Conservation (phyloP, 2,113 vertebrate genomes). For the Laticauda colubrina region DNA sequence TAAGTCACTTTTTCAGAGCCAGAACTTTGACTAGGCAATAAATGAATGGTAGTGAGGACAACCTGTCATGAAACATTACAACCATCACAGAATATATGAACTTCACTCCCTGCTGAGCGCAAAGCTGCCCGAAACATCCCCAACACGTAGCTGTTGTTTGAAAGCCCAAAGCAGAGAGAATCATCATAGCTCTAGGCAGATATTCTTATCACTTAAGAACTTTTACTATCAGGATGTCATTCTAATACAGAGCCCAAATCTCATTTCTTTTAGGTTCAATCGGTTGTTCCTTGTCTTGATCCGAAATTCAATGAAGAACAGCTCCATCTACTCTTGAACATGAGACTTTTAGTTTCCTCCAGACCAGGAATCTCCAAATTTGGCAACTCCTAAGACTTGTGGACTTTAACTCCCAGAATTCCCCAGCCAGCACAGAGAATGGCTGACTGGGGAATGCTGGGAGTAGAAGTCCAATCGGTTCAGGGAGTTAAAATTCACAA, state of each 20-base stretch:
- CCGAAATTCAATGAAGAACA: not conserved
- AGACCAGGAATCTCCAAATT: not conserved
- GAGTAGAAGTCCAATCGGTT: not conserved
- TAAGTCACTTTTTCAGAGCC: too few relatives aligned
- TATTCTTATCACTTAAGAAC: not conserved
- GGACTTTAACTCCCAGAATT: not conserved
- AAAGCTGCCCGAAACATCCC: not conserved
- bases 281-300: not conserved
- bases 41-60: not conserved
- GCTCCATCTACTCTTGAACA: not conserved
- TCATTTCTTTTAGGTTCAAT: not conserved
- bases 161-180: not conserved
- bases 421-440: not conserved
- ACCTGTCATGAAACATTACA: not conserved
- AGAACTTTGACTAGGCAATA: too few relatives aligned
- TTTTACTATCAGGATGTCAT: not conserved
- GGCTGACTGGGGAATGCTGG: not conserved
- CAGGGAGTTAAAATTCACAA: not conserved
- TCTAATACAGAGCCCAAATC: not conserved
- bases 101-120: not conserved
- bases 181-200: not conserved
- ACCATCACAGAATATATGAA: not conserved
- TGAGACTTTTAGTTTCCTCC: not conserved
- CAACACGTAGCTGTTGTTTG: not conserved
- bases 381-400: too few relatives aligned